A percentile compares a stretch with the other conserved stretches of the same genome.
Evolutionary conservation across 2,797 vertebrate genomes (phyloP).

Genomic region (Phylloscopus collybita): DNA sequence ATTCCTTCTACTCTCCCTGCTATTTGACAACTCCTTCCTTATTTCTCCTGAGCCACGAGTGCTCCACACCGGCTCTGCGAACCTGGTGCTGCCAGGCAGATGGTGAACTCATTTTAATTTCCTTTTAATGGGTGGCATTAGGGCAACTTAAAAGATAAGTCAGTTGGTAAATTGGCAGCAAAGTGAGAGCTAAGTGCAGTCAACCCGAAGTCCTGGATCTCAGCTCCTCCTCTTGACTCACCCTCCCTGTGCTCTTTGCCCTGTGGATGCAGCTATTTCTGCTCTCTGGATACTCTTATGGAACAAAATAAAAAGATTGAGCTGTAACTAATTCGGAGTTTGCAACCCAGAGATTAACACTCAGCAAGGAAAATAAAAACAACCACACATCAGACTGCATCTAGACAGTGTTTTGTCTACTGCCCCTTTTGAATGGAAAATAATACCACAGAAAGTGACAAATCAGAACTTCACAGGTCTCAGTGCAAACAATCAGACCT

Average conservation of each 20-base stretch:
- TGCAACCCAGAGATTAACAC: background rate
- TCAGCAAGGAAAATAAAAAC: background rate
- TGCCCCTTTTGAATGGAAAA: fast-evolving
- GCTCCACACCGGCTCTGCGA: background rate
- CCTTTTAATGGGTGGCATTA: slow-evolving; percentile 4
- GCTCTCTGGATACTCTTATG: fast-evolving
- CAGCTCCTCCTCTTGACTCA: background rate
- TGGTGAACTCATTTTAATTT: background rate
- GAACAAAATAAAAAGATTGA: background rate
- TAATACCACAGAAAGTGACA: background rate
- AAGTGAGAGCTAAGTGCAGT: background rate
- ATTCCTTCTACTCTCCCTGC: background rate
- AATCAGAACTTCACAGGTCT: background rate
- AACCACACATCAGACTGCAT: fast-evolving
- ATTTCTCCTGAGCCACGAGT: background rate
- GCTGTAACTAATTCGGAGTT: background rate
- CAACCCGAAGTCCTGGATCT: background rate
- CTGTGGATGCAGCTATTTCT: background rate
- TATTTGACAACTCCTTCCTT: background rate
- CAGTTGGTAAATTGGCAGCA: background rate
- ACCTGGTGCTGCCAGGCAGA: background rate
- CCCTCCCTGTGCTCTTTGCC: background rate
- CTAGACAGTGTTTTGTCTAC: fast-evolving
- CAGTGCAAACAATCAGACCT: background rate
- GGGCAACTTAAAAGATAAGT: background rate